Evolutionary conservation across 2,113 vertebrate genomes (phyloP), one percentile per base, ranked within the genome.

Genomic region (Halichoerus grypus): DNA sequence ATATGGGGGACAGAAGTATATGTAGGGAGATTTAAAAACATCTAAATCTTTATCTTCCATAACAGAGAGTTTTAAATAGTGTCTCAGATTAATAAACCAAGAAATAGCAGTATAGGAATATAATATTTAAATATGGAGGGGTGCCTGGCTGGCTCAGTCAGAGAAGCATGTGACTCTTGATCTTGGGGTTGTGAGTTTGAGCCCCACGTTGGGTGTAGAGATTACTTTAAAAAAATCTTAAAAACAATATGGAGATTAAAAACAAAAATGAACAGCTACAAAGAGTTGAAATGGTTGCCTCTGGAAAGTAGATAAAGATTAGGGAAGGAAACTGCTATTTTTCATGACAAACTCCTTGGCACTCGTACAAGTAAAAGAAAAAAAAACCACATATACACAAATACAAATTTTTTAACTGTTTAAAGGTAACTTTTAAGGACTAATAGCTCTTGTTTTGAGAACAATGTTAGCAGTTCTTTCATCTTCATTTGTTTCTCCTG

Each of bases 21-120:
- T 31, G 10, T 18, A 74, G 19, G 46, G 28, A 91, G 39, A 79
- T 83, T 82, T 76, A 28, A 86, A 91, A 93, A 74, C 67, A 72
- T 80, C n/a, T 82, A 61, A 76, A 87, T 96, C 53, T 88, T 97
- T 42, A 33, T 82, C 24, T 86, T 86, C 15, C 61, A 13, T 72
- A 85, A 46, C 55, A 92, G 79, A 63, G 80, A 80, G 39, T 55
- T 92, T 92, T 49, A 10, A 15, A 49, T 63, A 86, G 85, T 46
- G 26, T 74, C 26, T 91, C 39, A 76, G 67, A 77, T 76, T 51
- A 59, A 61, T 67, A 61, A 82, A n/a, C 22, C 42, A 88, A 94
- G 53, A 93, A 95, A 61, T 87, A 93, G 31, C 16, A 87, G 26
- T 46, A 12, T 36, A 36, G 55, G 31, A 91, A 77, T 2, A 39